These are phyloP conservation scores for Marcusenius ussheri DNA, from an alignment of 2,113 vertebrate genomes.

Conservation along the genomic window DNA sequence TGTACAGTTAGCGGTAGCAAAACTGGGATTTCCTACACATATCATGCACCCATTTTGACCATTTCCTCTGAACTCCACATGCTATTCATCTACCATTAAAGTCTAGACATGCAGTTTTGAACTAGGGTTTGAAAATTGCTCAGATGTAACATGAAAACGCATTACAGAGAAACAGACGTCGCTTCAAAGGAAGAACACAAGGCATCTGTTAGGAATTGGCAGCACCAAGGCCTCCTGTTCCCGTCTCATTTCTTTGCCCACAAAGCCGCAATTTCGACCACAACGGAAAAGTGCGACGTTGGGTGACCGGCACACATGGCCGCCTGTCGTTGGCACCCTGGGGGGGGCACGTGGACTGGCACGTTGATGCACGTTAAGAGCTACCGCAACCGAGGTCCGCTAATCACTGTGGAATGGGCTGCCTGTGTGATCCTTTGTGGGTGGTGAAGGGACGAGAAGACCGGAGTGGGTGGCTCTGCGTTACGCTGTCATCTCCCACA, in stretches of 20 bases:
- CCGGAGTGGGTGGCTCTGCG: neutral
- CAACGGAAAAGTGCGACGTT: neutral
- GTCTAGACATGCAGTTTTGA: neutral
- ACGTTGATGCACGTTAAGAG: neutral
- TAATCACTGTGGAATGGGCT: neutral
- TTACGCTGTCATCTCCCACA: neutral
- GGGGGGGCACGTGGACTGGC: neutral
- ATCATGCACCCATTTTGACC: neutral
- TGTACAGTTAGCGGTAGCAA: neutral
- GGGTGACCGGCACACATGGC: neutral
- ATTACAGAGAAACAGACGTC: neutral
- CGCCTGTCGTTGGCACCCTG: neutral
- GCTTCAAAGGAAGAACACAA: neutral
- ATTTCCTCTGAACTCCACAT: neutral
- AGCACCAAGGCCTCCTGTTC: neutral
- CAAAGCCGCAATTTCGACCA: neutral
- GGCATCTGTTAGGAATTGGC: neutral
- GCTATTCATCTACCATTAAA: neutral
- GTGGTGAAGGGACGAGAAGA: neutral
- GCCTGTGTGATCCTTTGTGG: slow-evolving; percentile 1
- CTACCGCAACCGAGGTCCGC: neutral
- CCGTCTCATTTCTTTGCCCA: neutral
- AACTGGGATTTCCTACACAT: neutral
- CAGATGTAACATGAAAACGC: slow-evolving; percentile 1
- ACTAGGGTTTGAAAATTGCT: neutral